These are phyloP conservation scores for Listronotus bonariensis DNA, from an alignment of 1,140 invertebrate species.

Conservation along the genomic window DNA sequence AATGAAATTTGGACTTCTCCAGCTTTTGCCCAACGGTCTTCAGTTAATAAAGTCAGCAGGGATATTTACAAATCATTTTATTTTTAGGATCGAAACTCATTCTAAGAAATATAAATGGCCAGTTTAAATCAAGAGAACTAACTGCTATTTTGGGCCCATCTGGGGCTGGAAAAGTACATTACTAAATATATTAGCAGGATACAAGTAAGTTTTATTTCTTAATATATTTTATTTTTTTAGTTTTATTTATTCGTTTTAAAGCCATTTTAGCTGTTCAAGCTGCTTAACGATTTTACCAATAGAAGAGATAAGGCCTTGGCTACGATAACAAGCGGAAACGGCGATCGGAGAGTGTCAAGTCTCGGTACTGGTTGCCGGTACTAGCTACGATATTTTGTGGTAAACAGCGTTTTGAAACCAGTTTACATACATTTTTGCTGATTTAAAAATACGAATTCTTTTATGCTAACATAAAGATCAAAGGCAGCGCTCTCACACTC, in stretches of 20 bases:
- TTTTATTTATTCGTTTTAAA: slow-evolving; percentile 1
- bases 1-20: neutral
- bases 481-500: too few species aligned
- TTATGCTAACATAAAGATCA: too few species aligned
- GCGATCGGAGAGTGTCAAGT: too few species aligned
- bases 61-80: neutral
- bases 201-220: slow-evolving; percentile 66
- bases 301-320: too few species aligned
- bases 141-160: slow-evolving; percentile 87
- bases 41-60: neutral
- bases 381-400: too few species aligned
- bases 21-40: neutral
- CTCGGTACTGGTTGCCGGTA: too few species aligned
- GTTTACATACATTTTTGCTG: too few species aligned
- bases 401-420: too few species aligned
- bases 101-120: slow-evolving; percentile 70
- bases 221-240: neutral
- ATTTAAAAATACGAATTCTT: too few species aligned
- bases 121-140: slow-evolving; percentile 75
- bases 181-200: slow-evolving; percentile 82
- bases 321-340: too few species aligned
- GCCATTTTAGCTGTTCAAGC: too few species aligned
- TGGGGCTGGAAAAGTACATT: slow-evolving; percentile 88
- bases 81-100: slow-evolving; percentile 72
- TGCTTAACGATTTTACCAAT: too few species aligned